Evolutionary conservation across 2,113 vertebrate species (phyloP).

Genomic region (Hipposideros armiger): DNA sequence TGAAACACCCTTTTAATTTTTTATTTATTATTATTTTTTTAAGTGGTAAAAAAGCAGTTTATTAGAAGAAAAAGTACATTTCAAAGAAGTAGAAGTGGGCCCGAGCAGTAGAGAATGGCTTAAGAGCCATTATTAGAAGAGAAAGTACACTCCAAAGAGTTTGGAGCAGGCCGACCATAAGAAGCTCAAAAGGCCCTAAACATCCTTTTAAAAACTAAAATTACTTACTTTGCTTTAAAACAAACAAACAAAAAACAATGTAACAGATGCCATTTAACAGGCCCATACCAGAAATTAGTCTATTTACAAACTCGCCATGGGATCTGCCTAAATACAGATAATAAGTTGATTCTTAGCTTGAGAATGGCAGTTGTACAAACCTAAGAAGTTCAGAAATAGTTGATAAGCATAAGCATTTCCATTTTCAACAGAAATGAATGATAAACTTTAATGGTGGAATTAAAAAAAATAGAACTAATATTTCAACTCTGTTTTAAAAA

Average conservation of each 20-base stretch:
- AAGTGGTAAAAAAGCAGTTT: too few species aligned
- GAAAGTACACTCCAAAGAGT: too few species aligned
- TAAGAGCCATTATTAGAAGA: too few species aligned
- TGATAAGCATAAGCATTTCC: constrained; percentile 48
- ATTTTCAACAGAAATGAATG: constrained; percentile 66
- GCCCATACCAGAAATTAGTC: constrained; percentile 11
- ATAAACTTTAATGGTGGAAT: constrained; percentile 29
- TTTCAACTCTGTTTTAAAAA: constrained; percentile 54
- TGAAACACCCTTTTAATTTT: background rate
- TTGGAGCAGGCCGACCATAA: too few species aligned
- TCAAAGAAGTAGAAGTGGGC: too few species aligned
- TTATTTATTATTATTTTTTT: too few species aligned
- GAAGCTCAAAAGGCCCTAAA: background rate
- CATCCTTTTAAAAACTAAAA: constrained; percentile 41
- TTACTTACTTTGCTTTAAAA: constrained; percentile 40
- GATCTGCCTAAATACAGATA: constrained; percentile 45
- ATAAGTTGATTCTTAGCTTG: constrained; percentile 61
- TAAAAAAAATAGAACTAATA: constrained; percentile 43
- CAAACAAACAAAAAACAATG: background rate
- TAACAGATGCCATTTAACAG: constrained; percentile 45
- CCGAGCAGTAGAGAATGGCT: too few species aligned
- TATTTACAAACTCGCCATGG: constrained; percentile 40
- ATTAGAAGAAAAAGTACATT: too few species aligned
- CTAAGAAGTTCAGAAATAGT: constrained; percentile 38
- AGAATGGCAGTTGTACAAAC: constrained; percentile 39